Conservation (phyloP, 2,113 vertebrate species). For the Felis catus region F.catus_Fca126_mat1.0 CM031415.1:149361001-149361500, state of each 20-base stretch:
- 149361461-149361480: not conserved
- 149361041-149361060: no score
- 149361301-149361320: not conserved
- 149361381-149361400: not conserved
- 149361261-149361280: not conserved
- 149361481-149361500: not conserved
- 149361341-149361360: not conserved
- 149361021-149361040: not conserved
- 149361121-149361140: no score
- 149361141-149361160: no score
- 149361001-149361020: slow-evolving; percentile 16
- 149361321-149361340: not conserved
- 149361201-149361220: no score
- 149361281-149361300: slow-evolving; percentile 2
- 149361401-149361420: not conserved
- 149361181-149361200: no score
- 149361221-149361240: slow-evolving; percentile 2
- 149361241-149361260: not conserved
- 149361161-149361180: no score
- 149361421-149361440: not conserved
- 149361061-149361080: no score
- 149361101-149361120: no score
- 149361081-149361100: no score
- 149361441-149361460: not conserved
- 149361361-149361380: not conserved